phyloP scores from a whole-genome alignment of 2,797 vertebrate genomes.

The Falco naumanni region DNA sequence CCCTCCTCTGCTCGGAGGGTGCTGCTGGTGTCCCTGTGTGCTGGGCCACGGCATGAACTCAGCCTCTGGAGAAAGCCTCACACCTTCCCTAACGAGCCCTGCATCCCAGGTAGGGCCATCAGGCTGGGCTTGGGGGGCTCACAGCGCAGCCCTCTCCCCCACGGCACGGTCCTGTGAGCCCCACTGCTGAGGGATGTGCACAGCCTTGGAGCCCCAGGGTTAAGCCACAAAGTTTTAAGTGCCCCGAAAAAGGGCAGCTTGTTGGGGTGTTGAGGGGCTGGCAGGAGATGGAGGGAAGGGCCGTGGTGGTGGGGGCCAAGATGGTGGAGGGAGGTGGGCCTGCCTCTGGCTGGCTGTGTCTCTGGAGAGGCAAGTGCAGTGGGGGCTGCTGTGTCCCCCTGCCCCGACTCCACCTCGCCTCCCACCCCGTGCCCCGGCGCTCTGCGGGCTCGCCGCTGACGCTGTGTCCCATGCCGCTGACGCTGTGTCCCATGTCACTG shows the following conservation, averaged over 20 bases:
- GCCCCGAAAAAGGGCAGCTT: not conserved
- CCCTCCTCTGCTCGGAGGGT: not conserved
- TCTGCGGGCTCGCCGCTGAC: not conserved
- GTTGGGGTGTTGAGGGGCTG: not conserved
- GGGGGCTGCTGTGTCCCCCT: rapidly evolving
- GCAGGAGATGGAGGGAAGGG: not conserved
- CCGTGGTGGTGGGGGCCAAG: too few relatives aligned
- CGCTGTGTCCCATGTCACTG: too few relatives aligned
- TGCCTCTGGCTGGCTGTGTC: not conserved
- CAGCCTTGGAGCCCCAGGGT: not conserved
- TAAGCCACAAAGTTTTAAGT: not conserved
- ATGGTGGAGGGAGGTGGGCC: too few relatives aligned
- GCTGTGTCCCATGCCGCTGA: not conserved
- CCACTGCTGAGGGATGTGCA: too few relatives aligned
- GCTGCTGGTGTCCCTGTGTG: rapidly evolving
- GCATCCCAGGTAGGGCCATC: not conserved
- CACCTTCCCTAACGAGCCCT: not conserved
- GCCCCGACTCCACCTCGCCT: not conserved
- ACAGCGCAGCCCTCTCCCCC: too few relatives aligned
- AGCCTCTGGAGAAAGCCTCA: not conserved
- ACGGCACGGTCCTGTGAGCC: too few relatives aligned
- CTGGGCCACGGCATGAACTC: not conserved
- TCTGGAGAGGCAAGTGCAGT: rapidly evolving
- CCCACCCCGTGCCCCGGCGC: not conserved
- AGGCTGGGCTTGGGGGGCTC: not conserved